Base-by-base conservation (phyloP, 2,113 vertebrate species). In the Ophthalmolycus amberensis region DNA sequence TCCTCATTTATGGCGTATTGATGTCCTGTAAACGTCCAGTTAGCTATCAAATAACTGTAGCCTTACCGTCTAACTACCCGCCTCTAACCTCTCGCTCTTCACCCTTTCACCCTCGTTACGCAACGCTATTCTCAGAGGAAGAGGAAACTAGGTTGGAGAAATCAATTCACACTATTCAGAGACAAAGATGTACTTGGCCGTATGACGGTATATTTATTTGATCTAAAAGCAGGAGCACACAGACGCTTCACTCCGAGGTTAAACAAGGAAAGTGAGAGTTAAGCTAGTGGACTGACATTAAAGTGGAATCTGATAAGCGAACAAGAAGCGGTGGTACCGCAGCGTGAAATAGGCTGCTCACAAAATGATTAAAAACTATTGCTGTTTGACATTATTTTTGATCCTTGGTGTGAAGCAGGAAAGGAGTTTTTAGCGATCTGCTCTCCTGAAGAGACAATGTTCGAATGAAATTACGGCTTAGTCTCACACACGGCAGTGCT, bases 311-410 rank as follows among this genome's bases (percentile, higher is more conserved):
- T 84, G 84, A 89, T 85, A 78, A 83, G 75, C 6, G 44, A 83
- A 81, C 81, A 60, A 29, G 70, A 77, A 77, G 69, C 73, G 40
- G 79, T 44, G 56, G 37, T 40, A 32, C 42, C 11, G 3, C 54
- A 40, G 79, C 56, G 60, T 90, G 85, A 88, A 90, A 91, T 84
- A 32, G 70, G 70, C 87, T 76, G 71, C 66, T 75, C 72, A 29
- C 46, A 65, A 56, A 80, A 88, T 84, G 75, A 90, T 89, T 82
- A 84, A 76, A 77, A 85, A 42, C 80, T 88, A 82, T 86, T 85
- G 75, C 80, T 77, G 73, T 78, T 77, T 80, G 82, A 88, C 63
- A 71, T 85, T 75, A 59, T 59, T 82, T 80, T 77, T 82, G 52
- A 72, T 85, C 77, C 66, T 63, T 6, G 0, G 52, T 32, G n/a